Conservation (phyloP, 2,888 invertebrate genomes). For the Thysanoteuthis rhombus region DNA sequence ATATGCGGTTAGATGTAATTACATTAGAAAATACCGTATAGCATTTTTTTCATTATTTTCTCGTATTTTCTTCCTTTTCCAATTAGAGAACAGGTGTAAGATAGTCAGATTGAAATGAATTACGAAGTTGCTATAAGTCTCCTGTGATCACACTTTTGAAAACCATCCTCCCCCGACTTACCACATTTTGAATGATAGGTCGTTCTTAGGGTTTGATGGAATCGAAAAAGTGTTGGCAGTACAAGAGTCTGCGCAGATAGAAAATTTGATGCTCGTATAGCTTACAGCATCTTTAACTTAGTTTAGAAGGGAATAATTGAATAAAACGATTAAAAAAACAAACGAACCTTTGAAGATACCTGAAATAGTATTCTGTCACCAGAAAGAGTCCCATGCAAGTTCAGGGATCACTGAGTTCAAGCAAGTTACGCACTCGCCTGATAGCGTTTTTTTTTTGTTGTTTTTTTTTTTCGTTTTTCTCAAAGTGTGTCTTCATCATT, state of each 20-base stretch:
- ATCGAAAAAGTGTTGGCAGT: background rate
- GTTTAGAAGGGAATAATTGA: background rate
- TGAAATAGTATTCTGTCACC: too few species aligned
- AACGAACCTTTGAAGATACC: too few species aligned
- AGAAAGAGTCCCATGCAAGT: too few species aligned
- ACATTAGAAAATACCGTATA: background rate
- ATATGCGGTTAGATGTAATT: background rate
- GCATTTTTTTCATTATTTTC: background rate
- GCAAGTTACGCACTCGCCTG: too few species aligned
- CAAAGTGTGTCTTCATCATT: too few species aligned
- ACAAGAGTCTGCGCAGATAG: background rate
- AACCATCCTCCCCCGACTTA: background rate
- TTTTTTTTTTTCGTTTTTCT: too few species aligned
- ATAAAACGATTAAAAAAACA: too few species aligned
- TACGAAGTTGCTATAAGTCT: background rate
- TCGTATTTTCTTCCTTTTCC: background rate
- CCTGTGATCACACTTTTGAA: background rate
- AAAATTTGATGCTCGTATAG: background rate
- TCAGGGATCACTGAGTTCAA: too few species aligned
- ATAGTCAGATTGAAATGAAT: background rate
- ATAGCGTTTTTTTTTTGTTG: too few species aligned
- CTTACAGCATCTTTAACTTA: background rate
- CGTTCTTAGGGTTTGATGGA: background rate
- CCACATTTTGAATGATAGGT: background rate
- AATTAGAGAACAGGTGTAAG: slow-evolving; percentile 12